phyloP scores from a whole-genome alignment of 2,888 invertebrate genomes.

The Pristionchus japonicus region DNA sequence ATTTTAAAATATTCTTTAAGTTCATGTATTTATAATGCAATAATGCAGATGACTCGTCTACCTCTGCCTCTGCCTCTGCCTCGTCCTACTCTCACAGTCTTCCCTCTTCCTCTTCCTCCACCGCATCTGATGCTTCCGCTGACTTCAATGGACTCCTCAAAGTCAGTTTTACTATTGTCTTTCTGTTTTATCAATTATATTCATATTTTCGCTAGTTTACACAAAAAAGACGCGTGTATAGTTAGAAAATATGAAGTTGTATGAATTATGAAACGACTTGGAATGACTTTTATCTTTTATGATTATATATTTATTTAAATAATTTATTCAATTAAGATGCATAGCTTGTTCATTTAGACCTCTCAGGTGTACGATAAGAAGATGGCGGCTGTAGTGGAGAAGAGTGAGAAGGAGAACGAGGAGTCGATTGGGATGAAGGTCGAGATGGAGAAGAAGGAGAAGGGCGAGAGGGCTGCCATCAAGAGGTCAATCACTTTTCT shows the following conservation, averaged over 20 bases:
- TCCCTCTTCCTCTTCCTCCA: not conserved
- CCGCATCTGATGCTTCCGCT: not conserved
- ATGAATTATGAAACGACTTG: too few relatives aligned
- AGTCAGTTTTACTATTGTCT: not conserved
- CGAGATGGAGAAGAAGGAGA: conserved; percentile 2
- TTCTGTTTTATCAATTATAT: not conserved
- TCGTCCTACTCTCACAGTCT: not conserved
- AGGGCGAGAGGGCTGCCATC: not conserved
- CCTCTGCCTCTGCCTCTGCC: not conserved
- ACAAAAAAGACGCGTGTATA: too few relatives aligned
- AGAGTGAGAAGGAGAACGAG: conserved; percentile 12
- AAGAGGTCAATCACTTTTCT: not conserved
- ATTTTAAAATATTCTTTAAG: too few relatives aligned
- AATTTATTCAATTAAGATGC: not conserved
- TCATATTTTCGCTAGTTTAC: too few relatives aligned
- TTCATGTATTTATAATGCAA: too few relatives aligned
- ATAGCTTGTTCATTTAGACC: not conserved
- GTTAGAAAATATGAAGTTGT: too few relatives aligned
- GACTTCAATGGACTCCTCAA: conserved; percentile 12
- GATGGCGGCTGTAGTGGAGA: conserved; percentile 16
- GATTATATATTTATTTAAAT: not conserved
- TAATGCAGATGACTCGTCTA: conserved; percentile 16
- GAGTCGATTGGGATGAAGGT: conserved; percentile 12
- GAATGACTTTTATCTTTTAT: too few relatives aligned
- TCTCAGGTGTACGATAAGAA: conserved; percentile 26